Evolutionary conservation across 1,140 invertebrate species (phyloP), one percentile per base, ranked within the genome.

Genomic region (Anoplophora glabripennis): DNA sequence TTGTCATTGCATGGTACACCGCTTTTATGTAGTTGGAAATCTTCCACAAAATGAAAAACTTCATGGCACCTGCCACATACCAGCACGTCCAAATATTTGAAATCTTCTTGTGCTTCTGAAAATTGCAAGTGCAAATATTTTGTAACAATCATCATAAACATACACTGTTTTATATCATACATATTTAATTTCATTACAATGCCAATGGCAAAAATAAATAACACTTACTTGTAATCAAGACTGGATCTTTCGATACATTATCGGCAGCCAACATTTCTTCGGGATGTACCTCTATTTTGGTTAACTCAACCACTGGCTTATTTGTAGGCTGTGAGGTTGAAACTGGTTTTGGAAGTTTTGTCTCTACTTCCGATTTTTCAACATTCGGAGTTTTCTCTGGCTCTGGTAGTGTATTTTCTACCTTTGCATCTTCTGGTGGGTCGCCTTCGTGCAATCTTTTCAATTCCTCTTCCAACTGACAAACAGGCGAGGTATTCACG

Each of bases 21-120:
- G 5, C 68, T 74, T 72, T 86, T 86, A 67, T 92, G 89, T 14
- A 86, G 81, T 70, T 85, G 81, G 70, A 90, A 90, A 55, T 88
- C 85, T 68, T 90, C 87, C 40, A 90, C 71, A 73, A 89, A 90
- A 72, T 90, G 87, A 75, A 88, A 90, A 42, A 87, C 87, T 45
- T 83, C 80, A 71, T 90, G 85, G 68, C 89, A 92, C 57, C 85
- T 81, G 11, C 89, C 89, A 77, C 89, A 92, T 0, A 92, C 88
- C 40, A 90, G 78, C 7, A 91, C 83, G 79, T 92, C 89, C 60
- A 89, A 73, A 48, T 83, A 83, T 52, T 84, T 82, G 75, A 89
- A 84, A 71, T 89, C 84, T 64, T 89, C 83, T 80, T 89, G 84
- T 9, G 88, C 86, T 65, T 82, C 89, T 88, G 53, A 53, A 57